These are phyloP conservation scores for Irena cyanogastra DNA, from an alignment of 2,113 vertebrate genomes.

Conservation along the genomic window DNA sequence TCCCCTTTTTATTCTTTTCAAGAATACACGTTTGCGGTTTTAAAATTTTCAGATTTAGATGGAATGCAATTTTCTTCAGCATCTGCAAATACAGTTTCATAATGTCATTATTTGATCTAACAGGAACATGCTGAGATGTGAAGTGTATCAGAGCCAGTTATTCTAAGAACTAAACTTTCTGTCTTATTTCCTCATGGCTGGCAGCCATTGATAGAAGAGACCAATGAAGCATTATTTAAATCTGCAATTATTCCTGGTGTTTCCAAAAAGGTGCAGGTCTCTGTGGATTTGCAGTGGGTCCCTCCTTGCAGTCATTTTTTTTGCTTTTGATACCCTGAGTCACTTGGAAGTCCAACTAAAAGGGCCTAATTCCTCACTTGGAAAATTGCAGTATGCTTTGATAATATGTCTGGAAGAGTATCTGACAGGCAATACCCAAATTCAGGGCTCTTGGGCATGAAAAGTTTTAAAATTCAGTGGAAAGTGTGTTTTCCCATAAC, in stretches of 20 bases:
- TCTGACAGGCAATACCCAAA: background rate
- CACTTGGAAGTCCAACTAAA: background rate
- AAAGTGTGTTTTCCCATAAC: background rate
- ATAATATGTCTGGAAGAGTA: background rate
- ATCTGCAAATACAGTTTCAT: background rate
- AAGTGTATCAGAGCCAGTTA: background rate
- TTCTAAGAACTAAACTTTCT: background rate
- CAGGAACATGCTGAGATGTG: background rate
- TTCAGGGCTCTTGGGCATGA: background rate
- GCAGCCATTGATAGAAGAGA: background rate
- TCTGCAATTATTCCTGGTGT: background rate
- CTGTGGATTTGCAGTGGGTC: background rate
- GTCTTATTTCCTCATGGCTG: background rate
- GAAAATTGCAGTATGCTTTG: background rate
- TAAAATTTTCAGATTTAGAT: background rate
- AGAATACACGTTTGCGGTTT: background rate
- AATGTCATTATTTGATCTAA: background rate
- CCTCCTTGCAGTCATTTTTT: background rate
- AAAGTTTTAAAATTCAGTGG: background rate
- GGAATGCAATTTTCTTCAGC: background rate
- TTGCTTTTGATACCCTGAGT: background rate
- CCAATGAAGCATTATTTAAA: background rate
- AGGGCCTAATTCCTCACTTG: background rate
- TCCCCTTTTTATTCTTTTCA: background rate
- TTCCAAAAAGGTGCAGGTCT: background rate